These are phyloP conservation scores for Clarias fuscus DNA, from an alignment of 2,797 vertebrate species.

Conservation along the genomic window DNA sequence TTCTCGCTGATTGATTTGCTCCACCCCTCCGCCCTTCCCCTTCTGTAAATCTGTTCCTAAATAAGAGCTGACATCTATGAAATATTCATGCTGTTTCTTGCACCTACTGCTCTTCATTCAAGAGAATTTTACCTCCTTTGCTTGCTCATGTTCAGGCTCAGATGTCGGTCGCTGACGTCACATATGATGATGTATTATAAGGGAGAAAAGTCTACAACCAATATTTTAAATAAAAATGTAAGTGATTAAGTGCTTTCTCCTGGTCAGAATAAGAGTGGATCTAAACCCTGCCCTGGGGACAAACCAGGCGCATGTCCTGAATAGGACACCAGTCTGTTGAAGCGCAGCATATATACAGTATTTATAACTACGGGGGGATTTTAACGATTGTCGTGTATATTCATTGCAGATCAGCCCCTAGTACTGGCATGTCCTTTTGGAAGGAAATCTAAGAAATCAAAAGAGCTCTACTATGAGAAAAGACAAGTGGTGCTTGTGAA, in stretches of 20 bases:
- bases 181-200: no score
- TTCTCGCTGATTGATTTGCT: constrained; percentile 26
- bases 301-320: neutral
- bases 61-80: constrained; percentile 57
- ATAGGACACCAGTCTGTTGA: neutral
- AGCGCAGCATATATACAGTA: neutral
- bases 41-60: constrained; percentile 50
- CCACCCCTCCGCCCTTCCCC: constrained; percentile 32
- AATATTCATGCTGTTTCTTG: constrained; percentile 55
- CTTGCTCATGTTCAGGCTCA: neutral
- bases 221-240: neutral
- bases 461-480: neutral
- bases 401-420: no score
- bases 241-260: neutral
- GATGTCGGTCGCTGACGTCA: neutral
- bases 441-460: neutral
- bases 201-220: no score
- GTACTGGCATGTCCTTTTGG: neutral
- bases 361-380: neutral
- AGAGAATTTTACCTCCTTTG: constrained; percentile 39
- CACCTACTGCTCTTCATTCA: neutral
- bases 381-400: no score
- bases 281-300: no score
- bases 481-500: neutral
- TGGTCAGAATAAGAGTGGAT: neutral